Base-by-base conservation (phyloP, 2,113 vertebrate genomes). In the Cinclus cinclus region DNA sequence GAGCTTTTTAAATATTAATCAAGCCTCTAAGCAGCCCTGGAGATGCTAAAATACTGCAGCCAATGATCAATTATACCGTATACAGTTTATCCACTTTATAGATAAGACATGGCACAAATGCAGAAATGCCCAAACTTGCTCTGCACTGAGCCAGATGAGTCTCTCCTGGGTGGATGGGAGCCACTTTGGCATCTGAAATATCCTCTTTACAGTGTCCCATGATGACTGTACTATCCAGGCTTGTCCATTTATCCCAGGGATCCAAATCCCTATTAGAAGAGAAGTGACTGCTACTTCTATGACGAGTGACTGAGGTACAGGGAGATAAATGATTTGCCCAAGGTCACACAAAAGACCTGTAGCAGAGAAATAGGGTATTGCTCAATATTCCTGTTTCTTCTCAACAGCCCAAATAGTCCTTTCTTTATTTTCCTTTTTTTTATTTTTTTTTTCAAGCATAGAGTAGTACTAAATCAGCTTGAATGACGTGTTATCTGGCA, bases 1-100 rank as follows among this genome's bases (percentile, higher is more conserved):
- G 80, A 89, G 90, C 76, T 86, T 90, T 96, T 96, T 83, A 96
- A 97, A 94, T 93, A 95, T 97, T 96, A 95, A 97, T 95, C 22
- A 4, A 88, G 91, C 81, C 93, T 93, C 90, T 93, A 90, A 94
- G 85, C 90, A 90, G 59, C 92, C 76, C 80, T 79, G n/a, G 86
- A 94, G 89, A 95, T 87, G 89, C 76, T 94, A 90, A 96, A 95
- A 95, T 67, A 83, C 86, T 95, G 80, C 83, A 92, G 86, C 63
- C 91, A 77, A 46, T 93, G 96, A 95, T 95, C 96, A 94, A 96
- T 97, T 97, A 96, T 93, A 87, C 73, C 39, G 87, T 74, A 83
- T 42, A 46, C 35, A 74, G 46, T 80, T 88, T 92, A 93, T 88
- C 88, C 76, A 50, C 56, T 90, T 87, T 89, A 87, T 81, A 93